Conservation (phyloP, 2,888 invertebrate species). For the Tiphia femorata region DNA sequence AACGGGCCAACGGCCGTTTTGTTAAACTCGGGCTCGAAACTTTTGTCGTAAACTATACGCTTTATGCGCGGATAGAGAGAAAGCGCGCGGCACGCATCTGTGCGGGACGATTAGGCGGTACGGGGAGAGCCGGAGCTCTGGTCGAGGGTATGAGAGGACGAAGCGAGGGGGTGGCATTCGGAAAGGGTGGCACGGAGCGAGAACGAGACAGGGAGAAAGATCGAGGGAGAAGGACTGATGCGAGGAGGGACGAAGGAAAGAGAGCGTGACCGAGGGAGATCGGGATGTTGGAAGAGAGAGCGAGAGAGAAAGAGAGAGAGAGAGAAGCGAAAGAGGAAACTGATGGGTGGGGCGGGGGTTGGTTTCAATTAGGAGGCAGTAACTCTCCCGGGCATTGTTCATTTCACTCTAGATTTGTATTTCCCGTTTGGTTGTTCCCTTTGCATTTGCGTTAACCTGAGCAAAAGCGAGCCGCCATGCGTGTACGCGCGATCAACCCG, state of each 20-base stretch:
- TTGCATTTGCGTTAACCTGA: constrained; percentile 51
- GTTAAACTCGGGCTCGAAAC: constrained; percentile 44
- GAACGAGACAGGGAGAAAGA: constrained; percentile 7
- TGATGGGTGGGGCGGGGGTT: constrained; percentile 51
- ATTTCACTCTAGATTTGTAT: constrained; percentile 68
- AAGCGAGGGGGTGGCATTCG: too few relatives aligned
- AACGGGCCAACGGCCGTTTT: constrained; percentile 48
- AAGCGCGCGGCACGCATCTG: constrained; percentile 63
- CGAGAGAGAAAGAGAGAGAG: constrained; percentile 17
- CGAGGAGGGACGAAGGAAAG: constrained; percentile 7
- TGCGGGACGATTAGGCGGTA: constrained; percentile 62
- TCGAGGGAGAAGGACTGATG: constrained; percentile 8
- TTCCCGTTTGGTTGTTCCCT: constrained; percentile 62
- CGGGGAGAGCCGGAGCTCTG: too few relatives aligned
- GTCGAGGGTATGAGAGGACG: too few relatives aligned
- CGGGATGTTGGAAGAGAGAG: constrained; percentile 12
- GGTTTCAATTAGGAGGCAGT: constrained; percentile 69
- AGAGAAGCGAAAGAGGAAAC: constrained; percentile 22
- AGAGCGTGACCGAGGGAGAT: constrained; percentile 10
- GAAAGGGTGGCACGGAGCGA: constrained; percentile 13
- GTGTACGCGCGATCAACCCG: constrained; percentile 42
- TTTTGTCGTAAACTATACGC: constrained; percentile 55
- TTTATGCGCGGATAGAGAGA: constrained; percentile 51
- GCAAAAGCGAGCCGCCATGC: constrained; percentile 48
- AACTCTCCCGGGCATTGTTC: constrained; percentile 68